These are phyloP conservation scores for Tychaedon coryphoeus DNA, from an alignment of 2,113 vertebrate genomes.

Conservation along the genomic window DNA sequence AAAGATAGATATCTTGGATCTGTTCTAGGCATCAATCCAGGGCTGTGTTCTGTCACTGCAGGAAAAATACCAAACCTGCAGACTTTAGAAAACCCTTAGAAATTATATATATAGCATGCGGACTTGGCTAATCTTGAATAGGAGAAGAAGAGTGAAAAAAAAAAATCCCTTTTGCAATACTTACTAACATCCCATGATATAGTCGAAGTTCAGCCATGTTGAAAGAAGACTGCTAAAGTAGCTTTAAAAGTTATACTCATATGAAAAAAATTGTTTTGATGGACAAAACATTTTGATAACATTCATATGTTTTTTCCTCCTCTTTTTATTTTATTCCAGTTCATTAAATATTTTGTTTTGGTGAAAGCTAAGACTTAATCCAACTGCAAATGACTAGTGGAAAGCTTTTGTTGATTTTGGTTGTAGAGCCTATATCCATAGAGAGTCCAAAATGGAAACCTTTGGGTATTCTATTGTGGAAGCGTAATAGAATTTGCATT, in stretches of 20 bases:
- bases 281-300: not conserved
- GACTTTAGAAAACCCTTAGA: not conserved
- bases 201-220: not conserved
- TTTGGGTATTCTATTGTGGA: not conserved
- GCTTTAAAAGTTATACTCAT: not conserved
- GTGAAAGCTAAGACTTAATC: not conserved
- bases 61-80: not conserved
- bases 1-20: constrained; percentile 34
- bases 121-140: not conserved
- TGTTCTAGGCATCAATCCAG: constrained; percentile 9
- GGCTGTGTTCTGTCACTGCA: not conserved
- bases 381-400: not conserved
- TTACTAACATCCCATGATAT: not conserved
- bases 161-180: not conserved
- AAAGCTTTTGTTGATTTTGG: not conserved
- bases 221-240: not conserved
- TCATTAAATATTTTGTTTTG: not conserved
- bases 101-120: not conserved
- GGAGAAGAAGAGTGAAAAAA: not conserved
- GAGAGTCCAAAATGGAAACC: not conserved
- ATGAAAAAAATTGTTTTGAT: not conserved
- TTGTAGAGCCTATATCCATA: not conserved
- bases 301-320: not conserved
- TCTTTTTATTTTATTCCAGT: not conserved
- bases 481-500: not conserved